Evolutionary conservation across 2,888 invertebrate genomes (phyloP), one percentile per base, ranked within the genome.

Genomic region (Caenorhabditis auriculariae): DNA sequence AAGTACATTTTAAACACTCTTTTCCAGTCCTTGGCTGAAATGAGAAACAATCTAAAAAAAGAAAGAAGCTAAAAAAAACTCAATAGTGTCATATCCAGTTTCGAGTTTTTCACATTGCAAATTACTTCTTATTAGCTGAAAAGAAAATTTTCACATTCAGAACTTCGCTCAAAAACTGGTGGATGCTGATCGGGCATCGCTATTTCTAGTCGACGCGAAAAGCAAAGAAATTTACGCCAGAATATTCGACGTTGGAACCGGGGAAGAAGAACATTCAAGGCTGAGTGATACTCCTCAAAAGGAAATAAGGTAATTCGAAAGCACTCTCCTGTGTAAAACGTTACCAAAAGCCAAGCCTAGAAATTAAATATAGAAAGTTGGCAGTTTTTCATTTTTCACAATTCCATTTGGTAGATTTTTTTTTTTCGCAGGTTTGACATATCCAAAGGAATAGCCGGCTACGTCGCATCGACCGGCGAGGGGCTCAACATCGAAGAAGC

Each of bases 401-500:
- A 29, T 15, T 35, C 26, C 23, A 47, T 21, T 23, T 4, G 19
- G 2, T 41, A 27, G 29, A 44, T 53, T 17, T 15, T 26, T 17
- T 29, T 29, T 24, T 12, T n/a, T 35, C 69, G 1, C 57, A 85
- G 89, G 54, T 89, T 90, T 83, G 88, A 89, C 0, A 85, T 90
- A 19, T 88, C 88, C 15, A 88, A 88, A 26, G 91, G 91, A 0
- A 90, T 91, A 49, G 91, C 90, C 1, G 90, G 90, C 0, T 87
- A 89, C 77, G 91, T 91, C 3, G 91, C 91, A 0, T 83, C 87
- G 66, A 89, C 89, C 0, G 91, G 91, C 0, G 87, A 89, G 77
- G 86, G 89, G 2, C 85, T 91, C 74, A 91, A 91, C 81, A 91
- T 91, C 56, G 84, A 86, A n/a, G 89, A 91, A 82, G 91, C 90